phyloP scores from a whole-genome alignment of 2,797 vertebrate genomes.

The Pelodytes ibericus region DNA sequence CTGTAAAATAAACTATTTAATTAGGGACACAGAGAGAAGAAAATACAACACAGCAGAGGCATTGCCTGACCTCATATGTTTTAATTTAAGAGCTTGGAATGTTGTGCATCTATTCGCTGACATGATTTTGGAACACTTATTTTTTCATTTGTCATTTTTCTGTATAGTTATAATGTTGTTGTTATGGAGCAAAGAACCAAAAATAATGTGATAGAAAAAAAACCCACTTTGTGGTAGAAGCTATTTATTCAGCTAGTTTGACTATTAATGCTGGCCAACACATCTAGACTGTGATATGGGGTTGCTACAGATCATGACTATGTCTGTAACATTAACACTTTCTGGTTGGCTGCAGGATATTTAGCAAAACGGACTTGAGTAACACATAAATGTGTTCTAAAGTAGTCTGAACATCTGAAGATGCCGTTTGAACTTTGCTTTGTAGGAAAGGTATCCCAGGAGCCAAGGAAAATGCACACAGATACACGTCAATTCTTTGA shows the following conservation, averaged over 20 bases:
- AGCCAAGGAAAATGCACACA: no score
- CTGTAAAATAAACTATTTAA: constrained; percentile 28
- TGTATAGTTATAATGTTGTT: no score
- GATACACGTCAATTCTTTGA: no score
- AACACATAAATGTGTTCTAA: constrained; percentile 24
- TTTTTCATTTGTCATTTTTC: no score
- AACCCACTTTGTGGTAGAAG: constrained; percentile 3
- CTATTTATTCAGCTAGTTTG: background rate
- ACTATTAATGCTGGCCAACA: constrained; percentile 16
- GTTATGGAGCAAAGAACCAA: no score
- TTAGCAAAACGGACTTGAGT: background rate
- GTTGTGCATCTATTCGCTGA: background rate
- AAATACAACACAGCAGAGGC: background rate
- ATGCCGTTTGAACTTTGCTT: constrained; percentile 11
- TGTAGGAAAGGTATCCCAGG: background rate
- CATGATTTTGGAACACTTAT: background rate
- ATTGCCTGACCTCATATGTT: background rate
- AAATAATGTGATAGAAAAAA: background rate
- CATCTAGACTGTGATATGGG: constrained; percentile 2
- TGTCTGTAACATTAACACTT: background rate
- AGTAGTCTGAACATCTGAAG: constrained; percentile 13
- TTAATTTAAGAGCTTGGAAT: constrained; percentile 9
- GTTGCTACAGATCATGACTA: background rate
- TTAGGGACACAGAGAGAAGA: background rate
- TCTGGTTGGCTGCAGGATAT: background rate